These are phyloP conservation scores for Achroia grisella DNA, from an alignment of 1,140 invertebrate genomes.

Conservation along the genomic window DNA sequence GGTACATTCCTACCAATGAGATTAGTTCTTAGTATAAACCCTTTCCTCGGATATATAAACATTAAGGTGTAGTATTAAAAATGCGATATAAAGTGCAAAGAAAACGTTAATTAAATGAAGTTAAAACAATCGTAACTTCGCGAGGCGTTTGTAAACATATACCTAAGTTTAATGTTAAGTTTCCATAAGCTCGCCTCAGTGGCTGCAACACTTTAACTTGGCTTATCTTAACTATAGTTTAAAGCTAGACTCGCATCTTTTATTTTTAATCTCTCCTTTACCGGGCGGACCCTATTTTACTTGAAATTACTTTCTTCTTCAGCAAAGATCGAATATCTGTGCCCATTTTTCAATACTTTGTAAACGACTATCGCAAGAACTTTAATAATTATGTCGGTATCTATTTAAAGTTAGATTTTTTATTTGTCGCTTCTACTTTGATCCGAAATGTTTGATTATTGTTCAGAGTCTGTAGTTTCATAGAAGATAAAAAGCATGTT, in stretches of 20 bases:
- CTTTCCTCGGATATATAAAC: too few relatives aligned
- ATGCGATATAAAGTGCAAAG: not conserved
- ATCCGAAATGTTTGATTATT: too few relatives aligned
- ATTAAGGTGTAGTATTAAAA: too few relatives aligned
- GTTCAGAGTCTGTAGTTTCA: too few relatives aligned
- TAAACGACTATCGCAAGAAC: constrained; percentile 41
- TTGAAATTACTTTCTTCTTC: constrained; percentile 65
- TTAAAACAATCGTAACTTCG: constrained; percentile 9
- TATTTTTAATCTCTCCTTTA: constrained; percentile 59
- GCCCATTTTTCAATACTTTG: constrained; percentile 68
- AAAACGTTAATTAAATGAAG: not conserved
- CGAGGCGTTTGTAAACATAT: constrained; percentile 11
- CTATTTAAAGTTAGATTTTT: constrained; percentile 8
- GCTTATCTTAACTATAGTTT: constrained; percentile 66
- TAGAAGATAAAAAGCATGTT: too few relatives aligned
- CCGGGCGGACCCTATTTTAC: constrained; percentile 48
- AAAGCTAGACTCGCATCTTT: constrained; percentile 49
- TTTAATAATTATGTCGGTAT: constrained; percentile 45
- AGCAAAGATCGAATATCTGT: constrained; percentile 60
- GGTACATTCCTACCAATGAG: too few relatives aligned
- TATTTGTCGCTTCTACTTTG: not conserved
- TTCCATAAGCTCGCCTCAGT: constrained; percentile 39
- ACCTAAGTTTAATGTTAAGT: constrained; percentile 31
- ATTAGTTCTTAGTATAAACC: too few relatives aligned
- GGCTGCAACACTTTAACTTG: constrained; percentile 38